phyloP scores from a whole-genome alignment of 1,140 invertebrate genomes.

The Tyrophagus putrescentiae region DNA sequence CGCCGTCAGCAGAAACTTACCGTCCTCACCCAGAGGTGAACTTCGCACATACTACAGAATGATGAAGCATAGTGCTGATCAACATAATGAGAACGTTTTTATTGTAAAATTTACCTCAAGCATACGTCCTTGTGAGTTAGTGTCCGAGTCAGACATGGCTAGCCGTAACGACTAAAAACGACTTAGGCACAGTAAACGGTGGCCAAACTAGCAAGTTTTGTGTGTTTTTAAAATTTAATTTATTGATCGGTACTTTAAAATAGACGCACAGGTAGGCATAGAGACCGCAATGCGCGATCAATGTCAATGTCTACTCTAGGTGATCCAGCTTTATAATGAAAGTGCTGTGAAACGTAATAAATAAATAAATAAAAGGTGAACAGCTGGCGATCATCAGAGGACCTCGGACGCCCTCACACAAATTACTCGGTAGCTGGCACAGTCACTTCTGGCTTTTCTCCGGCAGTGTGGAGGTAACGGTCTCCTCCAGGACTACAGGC shows the following conservation, averaged over 20 bases:
- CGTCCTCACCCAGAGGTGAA: neutral
- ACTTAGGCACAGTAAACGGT: no score
- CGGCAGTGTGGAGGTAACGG: no score
- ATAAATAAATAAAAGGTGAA: constrained; percentile 4
- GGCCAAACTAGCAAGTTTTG: neutral
- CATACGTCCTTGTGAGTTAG: no score
- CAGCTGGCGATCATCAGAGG: neutral
- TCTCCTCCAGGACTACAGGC: neutral
- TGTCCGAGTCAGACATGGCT: no score
- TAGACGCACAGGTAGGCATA: no score
- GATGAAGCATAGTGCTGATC: no score
- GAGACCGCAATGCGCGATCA: no score
- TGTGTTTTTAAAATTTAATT: neutral
- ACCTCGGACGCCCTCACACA: neutral
- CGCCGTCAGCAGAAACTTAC: constrained; percentile 10
- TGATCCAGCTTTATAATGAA: neutral
- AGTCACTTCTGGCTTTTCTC: constrained; percentile 3
- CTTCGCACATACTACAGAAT: no score
- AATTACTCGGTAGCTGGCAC: neutral
- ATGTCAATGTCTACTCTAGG: no score
- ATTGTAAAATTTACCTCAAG: no score
- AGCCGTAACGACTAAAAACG: no score
- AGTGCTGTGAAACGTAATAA: neutral
- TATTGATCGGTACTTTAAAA: neutral
- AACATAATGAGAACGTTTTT: no score